Base-by-base conservation (phyloP, 2,888 invertebrate genomes). In the Atethmia centrago region DNA sequence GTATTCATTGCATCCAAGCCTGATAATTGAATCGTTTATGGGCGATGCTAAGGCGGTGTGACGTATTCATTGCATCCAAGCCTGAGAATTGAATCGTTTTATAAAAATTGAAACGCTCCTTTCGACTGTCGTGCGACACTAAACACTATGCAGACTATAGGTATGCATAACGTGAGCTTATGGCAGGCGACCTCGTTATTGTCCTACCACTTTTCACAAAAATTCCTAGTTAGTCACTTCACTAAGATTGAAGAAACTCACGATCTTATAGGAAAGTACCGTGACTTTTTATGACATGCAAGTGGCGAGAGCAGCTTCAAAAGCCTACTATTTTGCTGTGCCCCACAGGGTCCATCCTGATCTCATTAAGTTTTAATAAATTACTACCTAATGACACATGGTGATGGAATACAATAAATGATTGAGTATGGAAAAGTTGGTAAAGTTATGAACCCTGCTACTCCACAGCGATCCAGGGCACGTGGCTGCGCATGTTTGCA, bases 401-500 rank as follows among this genome's bases (percentile, higher is more conserved):
- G n/a, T 59, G n/a, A n/a, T n/a, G n/a, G 25, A 42, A 25, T 61
- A 19, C 42, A 61, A 25, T 61, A 42, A 61, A 61, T 19, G 5
- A n/a, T n/a, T 51, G 16, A 40, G 36, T 40, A 19, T 40, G 40
- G 19, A 40, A n/a, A 40, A 25, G 61, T 16, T 61, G 40, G 25
- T 62, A 42, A 62, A 12, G 19, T 4, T 63, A 45, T 45, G 45
- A 28, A 21, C 28, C 14, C 36, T 21, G 36, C 16, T 42, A 5
- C 31, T 53, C 14, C n/a, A 69, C 67, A 79, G 79, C 16, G 58
- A 86, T 89, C 79, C 75, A 55, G 0, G 21, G 0, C 0, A 0
- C 21, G 19, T 61, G 28, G 0, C 0, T 70, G 1, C n/a, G 47
- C 1, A 62, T 63, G 0, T 80, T 91, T 0, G 77, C 88, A 14